Conservation (phyloP, 2,797 vertebrate genomes). For the Euphonia xanthogaster region DNA sequence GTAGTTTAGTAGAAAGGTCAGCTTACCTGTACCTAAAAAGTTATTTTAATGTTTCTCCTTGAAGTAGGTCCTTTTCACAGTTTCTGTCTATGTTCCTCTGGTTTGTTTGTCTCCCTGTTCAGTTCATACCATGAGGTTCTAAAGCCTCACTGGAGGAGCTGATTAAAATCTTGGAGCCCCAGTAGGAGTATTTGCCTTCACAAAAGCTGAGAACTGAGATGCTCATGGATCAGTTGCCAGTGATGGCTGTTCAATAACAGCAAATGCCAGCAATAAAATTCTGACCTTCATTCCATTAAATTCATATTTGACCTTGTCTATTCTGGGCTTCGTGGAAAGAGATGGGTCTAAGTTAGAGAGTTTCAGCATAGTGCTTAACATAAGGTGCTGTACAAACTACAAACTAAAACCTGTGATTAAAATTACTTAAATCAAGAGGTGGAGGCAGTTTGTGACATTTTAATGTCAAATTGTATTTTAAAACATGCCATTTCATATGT, state of each 20-base stretch:
- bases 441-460: conserved; percentile 1
- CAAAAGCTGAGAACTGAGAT: background rate
- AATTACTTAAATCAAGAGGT: background rate
- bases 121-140: background rate
- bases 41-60: background rate
- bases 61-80: background rate
- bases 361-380: background rate
- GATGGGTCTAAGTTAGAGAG: background rate
- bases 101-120: background rate
- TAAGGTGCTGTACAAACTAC: background rate
- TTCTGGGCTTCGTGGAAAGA: background rate
- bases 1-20: background rate
- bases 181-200: background rate
- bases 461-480: background rate
- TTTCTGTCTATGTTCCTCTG: background rate
- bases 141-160: background rate
- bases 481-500: background rate
- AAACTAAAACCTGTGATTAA: background rate
- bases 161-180: background rate
- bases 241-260: background rate
- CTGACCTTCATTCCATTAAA: background rate
- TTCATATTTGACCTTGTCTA: background rate
- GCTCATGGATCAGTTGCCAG: background rate
- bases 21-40: background rate
- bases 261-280: background rate